Evolutionary conservation across 1,140 invertebrate species (phyloP), one percentile per base, ranked within the genome.

Genomic region (Habropoda laboriosa): DNA sequence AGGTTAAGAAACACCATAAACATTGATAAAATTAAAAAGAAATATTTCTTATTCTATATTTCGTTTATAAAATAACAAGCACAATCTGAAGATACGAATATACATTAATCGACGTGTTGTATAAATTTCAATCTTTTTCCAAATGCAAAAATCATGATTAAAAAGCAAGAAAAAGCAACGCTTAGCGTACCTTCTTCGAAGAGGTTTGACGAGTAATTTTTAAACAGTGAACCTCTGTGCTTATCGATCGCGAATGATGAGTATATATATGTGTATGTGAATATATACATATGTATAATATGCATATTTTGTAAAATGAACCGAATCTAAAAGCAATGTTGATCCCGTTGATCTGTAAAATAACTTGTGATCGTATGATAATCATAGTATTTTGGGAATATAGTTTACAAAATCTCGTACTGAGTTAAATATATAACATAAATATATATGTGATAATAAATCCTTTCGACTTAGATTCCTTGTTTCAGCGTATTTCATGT

Each of bases 271-370:
- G n/a, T n/a, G 30, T 66, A 47, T 57, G n/a, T n/a, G n/a, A n/a
- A 42, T 57, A 40, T 51, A 51, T 32, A 47, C 10, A 49, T 51
- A 70, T 71, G 75, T 80, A 71, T 82, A n/a, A n/a, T n/a, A n/a
- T 63, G 32, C 51, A 79, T 74, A 83, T 45, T 82, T 70, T 40
- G 53, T 38, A 63, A 75, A 57, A 81, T 24, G 27, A 30, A 73
- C 45, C 72, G 7, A 83, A 85, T 21, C n/a, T 32, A 51, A 71
- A 86, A 86, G 84, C 85, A 86, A 86, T 86, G 84, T 38, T 81
- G 74, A 80, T 82, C 53, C 55, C 55, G 24, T 47, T 68, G 13
- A 83, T 72, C 57, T 49, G 32, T 80, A 73, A 76, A 64, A 16
- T 35, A 72, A 71, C 1, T 21, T 81, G 80, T 75, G 76, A 87